A percentile compares a stretch with the other conserved stretches of the same genome.
Evolutionary conservation across 2,888 invertebrate species (phyloP).

Genomic region (Sinelater perroti): DNA sequence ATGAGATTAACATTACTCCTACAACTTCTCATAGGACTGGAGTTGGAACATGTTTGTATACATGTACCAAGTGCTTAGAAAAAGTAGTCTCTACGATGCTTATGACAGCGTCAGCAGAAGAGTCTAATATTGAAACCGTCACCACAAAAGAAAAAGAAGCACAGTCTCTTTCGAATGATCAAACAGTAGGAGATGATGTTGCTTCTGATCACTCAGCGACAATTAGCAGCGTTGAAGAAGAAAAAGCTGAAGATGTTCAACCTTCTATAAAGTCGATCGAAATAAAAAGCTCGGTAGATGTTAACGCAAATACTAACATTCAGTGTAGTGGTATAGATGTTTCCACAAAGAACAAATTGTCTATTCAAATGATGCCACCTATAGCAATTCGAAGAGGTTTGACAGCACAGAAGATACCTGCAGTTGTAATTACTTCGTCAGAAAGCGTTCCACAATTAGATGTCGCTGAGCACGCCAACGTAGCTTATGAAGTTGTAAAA

Average conservation of each 20-base stretch:
- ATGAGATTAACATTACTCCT: too few species aligned
- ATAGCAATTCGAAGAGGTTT: slow-evolving; percentile 65
- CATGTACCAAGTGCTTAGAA: too few species aligned
- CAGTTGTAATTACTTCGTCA: slow-evolving; percentile 62
- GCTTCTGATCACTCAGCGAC: too few species aligned
- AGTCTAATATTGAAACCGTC: too few species aligned
- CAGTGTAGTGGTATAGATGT: background rate
- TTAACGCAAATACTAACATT: background rate
- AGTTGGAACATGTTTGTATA: too few species aligned
- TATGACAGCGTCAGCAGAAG: too few species aligned
- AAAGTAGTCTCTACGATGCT: too few species aligned
- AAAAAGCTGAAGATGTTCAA: background rate
- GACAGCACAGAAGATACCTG: slow-evolving; percentile 63
- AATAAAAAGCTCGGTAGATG: background rate
- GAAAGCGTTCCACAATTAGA: slow-evolving; percentile 26
- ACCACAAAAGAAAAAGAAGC: too few species aligned
- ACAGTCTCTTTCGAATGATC: too few species aligned
- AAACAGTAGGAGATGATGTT: too few species aligned
- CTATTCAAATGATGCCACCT: slow-evolving; percentile 63
- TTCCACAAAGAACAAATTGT: background rate
- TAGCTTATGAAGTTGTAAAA: slow-evolving; percentile 35
- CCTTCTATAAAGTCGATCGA: background rate
- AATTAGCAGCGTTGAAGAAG: too few species aligned
- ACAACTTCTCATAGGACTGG: too few species aligned
- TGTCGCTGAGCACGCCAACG: slow-evolving; percentile 21